Evolutionary conservation across 1,140 invertebrate species (phyloP), one percentile per base, ranked within the genome.

Genomic region (Phortica variegata): DNA sequence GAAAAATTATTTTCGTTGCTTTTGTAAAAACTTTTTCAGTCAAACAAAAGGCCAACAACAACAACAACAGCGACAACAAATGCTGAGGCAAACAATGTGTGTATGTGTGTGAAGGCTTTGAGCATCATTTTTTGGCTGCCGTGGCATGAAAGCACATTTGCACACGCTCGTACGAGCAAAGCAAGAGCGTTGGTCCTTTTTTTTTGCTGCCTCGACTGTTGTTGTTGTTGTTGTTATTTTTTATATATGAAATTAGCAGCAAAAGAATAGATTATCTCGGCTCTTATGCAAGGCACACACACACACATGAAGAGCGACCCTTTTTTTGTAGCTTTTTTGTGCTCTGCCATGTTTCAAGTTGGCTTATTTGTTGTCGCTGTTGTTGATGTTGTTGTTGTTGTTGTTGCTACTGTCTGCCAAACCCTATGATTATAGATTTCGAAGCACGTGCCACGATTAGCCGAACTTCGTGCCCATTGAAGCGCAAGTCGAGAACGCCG

Each of bases 381-480:
- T 40, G 44, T 19, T 52, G 26, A 5, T 50, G 40, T n/a, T n/a
- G n/a, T n/a, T n/a, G 36, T 18, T 26, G 29, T 49, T 43, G 37
- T 40, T 58, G 47, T 46, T 38, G 18, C 29, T 26, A 9, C 26
- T 19, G n/a, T 19, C 32, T 31, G 48, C 40, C 43, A 38, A 52
- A 56, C 53, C 52, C 61, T 61, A 53, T 69, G 55, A 69, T 69
- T 70, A 69, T 59, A 54, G 61, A 65, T 70, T 66, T 61, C 40
- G 47, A 52, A 54, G 65, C 65, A 69, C 65, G 65, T 69, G 65
- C 65, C 65, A 70, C 65, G 65, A 69, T 69, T 69, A 69, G 61
- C 60, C 63, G 63, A 54, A 60, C 60, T 31, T 13, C 43, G 60
- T 52, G 59, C 23, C 50, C 60, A 54, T 63, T 45, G 56, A 60